Percentiles rank a stretch among this genome's conserved stretches.
Conservation (phyloP, 2,113 vertebrate species). For the Lucifuga dentata region DNA sequence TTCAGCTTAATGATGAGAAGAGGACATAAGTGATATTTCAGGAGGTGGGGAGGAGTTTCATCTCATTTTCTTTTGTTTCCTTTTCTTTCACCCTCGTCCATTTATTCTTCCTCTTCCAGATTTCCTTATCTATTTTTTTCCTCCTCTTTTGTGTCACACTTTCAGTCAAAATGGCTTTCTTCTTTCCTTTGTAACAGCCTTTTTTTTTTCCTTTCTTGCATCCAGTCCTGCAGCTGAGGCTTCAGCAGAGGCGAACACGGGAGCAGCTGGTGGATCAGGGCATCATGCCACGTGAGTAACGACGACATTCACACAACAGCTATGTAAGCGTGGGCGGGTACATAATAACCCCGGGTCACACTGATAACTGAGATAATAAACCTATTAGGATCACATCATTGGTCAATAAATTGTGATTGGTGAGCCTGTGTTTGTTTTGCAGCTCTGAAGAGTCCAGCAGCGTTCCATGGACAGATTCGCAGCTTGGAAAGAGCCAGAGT, state of each 20-base stretch:
- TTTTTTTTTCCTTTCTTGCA: slow-evolving; percentile 37
- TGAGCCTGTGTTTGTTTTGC: slow-evolving; percentile 65
- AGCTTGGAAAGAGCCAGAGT: slow-evolving; percentile 98
- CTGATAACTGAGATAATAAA: slow-evolving; percentile 29
- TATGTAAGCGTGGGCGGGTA: slow-evolving; percentile 9
- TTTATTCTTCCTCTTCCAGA: not conserved
- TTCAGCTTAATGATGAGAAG: not conserved
- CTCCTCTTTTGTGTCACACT: slow-evolving; percentile 6
- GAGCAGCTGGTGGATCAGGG: slow-evolving; percentile 99
- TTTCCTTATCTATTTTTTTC: slow-evolving; percentile 1
- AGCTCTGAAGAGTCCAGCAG: slow-evolving; percentile 98
- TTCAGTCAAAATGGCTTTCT: not conserved
- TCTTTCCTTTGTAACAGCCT: slow-evolving; percentile 28
- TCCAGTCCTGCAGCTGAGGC: slow-evolving; percentile 94
- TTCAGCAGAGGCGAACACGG: slow-evolving; percentile 94
- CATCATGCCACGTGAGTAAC: slow-evolving; percentile 99
- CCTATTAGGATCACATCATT: slow-evolving; percentile 6
- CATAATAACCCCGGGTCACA: slow-evolving; percentile 1
- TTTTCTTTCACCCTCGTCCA: no score
- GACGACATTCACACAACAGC: not conserved
- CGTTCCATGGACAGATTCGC: slow-evolving; percentile 98
- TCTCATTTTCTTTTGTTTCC: no score
- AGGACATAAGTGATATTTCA: not conserved
- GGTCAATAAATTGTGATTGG: not conserved
- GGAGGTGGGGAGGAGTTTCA: not conserved